Base-by-base conservation (phyloP, 2,888 invertebrate species). In the Meloe dianella region DNA sequence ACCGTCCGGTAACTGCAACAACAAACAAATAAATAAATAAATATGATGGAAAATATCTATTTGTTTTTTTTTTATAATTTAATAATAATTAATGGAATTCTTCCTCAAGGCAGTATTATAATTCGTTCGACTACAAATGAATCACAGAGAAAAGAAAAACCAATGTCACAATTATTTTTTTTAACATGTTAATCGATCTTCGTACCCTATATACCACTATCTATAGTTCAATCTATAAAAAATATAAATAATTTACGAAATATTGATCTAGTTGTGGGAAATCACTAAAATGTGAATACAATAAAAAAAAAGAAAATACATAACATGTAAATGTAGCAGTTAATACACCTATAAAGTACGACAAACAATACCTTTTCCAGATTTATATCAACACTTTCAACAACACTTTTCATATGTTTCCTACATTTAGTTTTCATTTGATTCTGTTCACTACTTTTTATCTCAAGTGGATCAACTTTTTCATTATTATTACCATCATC, bases 1-100 rank as follows among this genome's bases (percentile, higher is more conserved):
- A 86, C 93, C 93, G 90, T 93, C 93, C 89, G 93, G 92, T 92
- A 93, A 91, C 93, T 94, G 87, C 74, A 89, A 89, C 68, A 74
- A 63, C 14, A 60, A 61, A 8, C 20, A 41, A 59, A 51, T 41
- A n/a, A 14, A 29, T 12, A 57, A 14, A 63, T 12, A 51, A 57
- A 65, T 35, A 38, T 63, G 57, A 22, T 17, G 14, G 56, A 61
- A 22, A 51, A 29, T 27, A 3, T 27, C 27, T 27, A 27, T 27
- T 27, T 4, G 27, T 27, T 27, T 27, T 27, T 27, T 27, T 27
- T 3, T 3, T 27, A 27, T 27, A 27, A 3, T 27, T 2, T 27
- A 2, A 27, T 27, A 27, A 27, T 30, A 30, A 9, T 30, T 30
- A 30, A 9, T 7, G 30, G 30, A 9, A 9, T 8, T 30, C 7